phyloP scores from a whole-genome alignment of 1,140 invertebrate species.

The Mactra quadrangularis region DNA sequence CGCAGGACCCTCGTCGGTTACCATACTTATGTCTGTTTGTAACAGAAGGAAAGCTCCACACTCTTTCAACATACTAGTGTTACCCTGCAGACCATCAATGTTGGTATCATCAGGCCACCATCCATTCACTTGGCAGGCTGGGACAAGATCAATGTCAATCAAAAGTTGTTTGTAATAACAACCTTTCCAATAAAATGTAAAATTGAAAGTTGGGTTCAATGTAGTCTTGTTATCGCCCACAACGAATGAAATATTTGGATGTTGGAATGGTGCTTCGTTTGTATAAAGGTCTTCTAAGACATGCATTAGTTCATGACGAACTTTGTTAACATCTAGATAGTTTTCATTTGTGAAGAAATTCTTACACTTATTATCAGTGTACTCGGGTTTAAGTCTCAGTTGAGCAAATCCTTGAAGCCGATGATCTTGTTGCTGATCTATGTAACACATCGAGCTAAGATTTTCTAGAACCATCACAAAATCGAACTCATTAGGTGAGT shows the following conservation, averaged over 20 bases:
- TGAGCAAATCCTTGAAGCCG: not conserved
- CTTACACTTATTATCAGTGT: not conserved
- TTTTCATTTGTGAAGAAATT: conserved; percentile 2
- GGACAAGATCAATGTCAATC: conserved; percentile 14
- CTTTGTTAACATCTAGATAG: not conserved
- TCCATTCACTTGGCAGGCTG: not conserved
- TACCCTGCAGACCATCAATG: not conserved
- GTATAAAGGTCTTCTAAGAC: conserved; percentile 19
- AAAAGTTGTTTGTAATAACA: conserved; percentile 14
- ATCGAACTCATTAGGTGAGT: conserved; percentile 43
- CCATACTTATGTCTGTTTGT: not conserved
- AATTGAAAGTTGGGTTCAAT: conserved; percentile 13
- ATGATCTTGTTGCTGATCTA: not conserved
- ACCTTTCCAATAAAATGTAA: not conserved
- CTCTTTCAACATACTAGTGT: not conserved
- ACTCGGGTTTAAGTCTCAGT: conserved; percentile 3
- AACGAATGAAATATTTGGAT: conserved; percentile 27
- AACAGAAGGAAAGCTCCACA: conserved; percentile 9
- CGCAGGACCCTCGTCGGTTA: not conserved
- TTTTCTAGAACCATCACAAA: conserved; percentile 32
- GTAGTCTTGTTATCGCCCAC: conserved; percentile 6
- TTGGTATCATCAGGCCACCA: conserved; percentile 3
- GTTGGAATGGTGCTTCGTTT: conserved; percentile 10
- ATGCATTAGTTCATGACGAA: not conserved
- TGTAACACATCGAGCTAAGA: conserved; percentile 13